phyloP scores from a whole-genome alignment of 2,888 invertebrate genomes.

The Leptinotarsa juncta region DNA sequence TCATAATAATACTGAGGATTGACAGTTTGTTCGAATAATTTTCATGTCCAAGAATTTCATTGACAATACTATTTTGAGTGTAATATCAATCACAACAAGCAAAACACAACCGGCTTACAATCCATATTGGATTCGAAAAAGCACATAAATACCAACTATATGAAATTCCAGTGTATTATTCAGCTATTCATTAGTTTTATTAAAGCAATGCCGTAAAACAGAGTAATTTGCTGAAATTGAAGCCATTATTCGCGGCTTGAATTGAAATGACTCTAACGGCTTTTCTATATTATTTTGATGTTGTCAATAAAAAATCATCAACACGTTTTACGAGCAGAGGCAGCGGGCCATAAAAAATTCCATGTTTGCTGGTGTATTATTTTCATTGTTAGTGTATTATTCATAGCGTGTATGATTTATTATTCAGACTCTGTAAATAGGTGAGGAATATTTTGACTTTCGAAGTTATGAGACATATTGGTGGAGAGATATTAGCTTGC shows the following conservation, averaged over 20 bases:
- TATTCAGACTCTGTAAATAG: background rate
- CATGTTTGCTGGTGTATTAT: background rate
- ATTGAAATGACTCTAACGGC: constrained; percentile 5
- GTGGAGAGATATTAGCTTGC: too few relatives aligned
- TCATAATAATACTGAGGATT: too few relatives aligned
- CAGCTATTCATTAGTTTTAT: background rate
- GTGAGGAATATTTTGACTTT: background rate
- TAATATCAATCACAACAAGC: too few relatives aligned
- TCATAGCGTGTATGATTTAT: background rate
- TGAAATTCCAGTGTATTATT: background rate
- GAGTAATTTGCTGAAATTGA: background rate
- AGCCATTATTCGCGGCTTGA: background rate
- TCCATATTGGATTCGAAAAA: background rate
- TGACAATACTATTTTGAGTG: too few relatives aligned
- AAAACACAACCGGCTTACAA: too few relatives aligned
- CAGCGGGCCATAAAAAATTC: background rate
- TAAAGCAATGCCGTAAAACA: constrained; percentile 1
- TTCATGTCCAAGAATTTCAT: too few relatives aligned
- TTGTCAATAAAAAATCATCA: constrained; percentile 6
- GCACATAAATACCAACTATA: background rate
- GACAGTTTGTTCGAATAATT: too few relatives aligned
- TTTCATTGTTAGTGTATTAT: constrained; percentile 5
- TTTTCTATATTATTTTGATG: constrained; percentile 1
- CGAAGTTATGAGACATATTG: background rate
- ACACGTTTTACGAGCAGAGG: background rate